Conservation (phyloP, 2,797 vertebrate genomes). For the Spinibarbus caldwelli region DNA sequence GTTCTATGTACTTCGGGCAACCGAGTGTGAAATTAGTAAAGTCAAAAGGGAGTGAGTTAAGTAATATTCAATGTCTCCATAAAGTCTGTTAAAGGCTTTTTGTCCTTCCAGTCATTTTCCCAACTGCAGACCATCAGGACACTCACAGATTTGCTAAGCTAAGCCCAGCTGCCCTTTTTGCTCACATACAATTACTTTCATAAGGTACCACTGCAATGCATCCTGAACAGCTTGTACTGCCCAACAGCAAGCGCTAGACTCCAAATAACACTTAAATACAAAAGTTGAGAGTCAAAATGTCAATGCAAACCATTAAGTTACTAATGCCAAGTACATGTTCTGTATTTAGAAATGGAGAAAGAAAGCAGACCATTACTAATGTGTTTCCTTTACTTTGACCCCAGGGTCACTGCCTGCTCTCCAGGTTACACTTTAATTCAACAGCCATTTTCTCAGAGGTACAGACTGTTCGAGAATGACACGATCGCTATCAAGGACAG, state of each 20-base stretch:
- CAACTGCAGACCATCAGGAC: constrained; percentile 24
- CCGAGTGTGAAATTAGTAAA: constrained; percentile 65
- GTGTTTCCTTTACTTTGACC: constrained; percentile 43
- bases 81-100: constrained; percentile 64
- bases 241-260: constrained; percentile 11
- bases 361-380: constrained; percentile 27
- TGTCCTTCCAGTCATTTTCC: constrained; percentile 60
- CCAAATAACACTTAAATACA: constrained; percentile 7
- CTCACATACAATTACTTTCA: constrained; percentile 57
- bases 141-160: constrained; percentile 31
- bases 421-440: constrained; percentile 24
- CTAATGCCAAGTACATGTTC: constrained; percentile 8
- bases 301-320: constrained; percentile 15
- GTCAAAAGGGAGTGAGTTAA: constrained; percentile 45
- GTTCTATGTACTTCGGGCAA: constrained; percentile 52
- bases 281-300: constrained; percentile 23
- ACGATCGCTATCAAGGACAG: constrained; percentile 16
- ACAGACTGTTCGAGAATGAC: neutral
- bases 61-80: constrained; percentile 55
- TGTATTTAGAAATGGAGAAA: constrained; percentile 34
- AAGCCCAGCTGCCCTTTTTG: constrained; percentile 32
- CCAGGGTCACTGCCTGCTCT: constrained; percentile 26
- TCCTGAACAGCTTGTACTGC: constrained; percentile 55
- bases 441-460: constrained; percentile 33
- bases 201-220: constrained; percentile 63